Conservation (phyloP, 2,888 invertebrate genomes). For the Neocrepidodera transversa region DNA sequence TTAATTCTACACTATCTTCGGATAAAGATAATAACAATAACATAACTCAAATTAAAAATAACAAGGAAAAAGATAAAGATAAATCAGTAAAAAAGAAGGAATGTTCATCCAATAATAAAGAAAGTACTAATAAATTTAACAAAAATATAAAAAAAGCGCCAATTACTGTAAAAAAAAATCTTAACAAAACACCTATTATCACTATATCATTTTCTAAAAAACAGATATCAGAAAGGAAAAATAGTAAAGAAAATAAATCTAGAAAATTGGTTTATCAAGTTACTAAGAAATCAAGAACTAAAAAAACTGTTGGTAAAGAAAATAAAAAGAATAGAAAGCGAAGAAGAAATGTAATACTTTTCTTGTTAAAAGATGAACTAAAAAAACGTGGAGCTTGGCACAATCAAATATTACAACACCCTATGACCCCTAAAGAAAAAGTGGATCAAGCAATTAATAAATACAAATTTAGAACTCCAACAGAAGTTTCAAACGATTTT, state of each 20-base stretch:
- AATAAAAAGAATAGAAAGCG: not conserved
- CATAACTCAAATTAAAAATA: not conserved
- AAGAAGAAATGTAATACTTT: not conserved
- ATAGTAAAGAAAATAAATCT: not conserved
- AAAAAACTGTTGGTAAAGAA: not conserved
- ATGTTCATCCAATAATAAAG: not conserved
- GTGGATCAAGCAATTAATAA: not conserved
- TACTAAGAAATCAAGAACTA: not conserved
- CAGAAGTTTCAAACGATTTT: constrained; percentile 5
- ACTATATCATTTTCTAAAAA: not conserved
- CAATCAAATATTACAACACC: not conserved
- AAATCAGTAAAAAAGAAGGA: not conserved
- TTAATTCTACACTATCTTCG: not conserved
- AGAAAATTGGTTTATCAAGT: not conserved
- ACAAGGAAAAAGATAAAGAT: not conserved
- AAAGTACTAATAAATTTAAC: not conserved
- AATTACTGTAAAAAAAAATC: not conserved
- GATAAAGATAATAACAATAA: not conserved
- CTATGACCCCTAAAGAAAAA: not conserved
- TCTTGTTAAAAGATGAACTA: not conserved
- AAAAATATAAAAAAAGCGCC: not conserved
- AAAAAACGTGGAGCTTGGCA: not conserved
- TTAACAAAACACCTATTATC: not conserved
- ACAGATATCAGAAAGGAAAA: not conserved
- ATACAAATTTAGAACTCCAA: constrained; percentile 4